Evolutionary conservation across 2,888 invertebrate genomes (phyloP).

Genomic region (Harmothoe impar): DNA sequence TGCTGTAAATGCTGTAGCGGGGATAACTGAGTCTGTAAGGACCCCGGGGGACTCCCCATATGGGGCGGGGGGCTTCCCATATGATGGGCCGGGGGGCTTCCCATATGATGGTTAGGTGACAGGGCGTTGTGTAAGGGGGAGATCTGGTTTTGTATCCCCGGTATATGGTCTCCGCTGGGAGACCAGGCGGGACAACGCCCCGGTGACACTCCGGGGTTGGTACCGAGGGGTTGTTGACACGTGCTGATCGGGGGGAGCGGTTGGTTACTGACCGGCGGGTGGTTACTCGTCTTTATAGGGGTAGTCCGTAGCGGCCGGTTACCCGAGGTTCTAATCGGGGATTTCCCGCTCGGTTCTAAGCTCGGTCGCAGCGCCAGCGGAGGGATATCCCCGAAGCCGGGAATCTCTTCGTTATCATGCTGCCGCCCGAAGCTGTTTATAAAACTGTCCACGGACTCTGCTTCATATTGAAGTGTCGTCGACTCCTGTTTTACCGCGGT

Average conservation of each 20-base stretch:
- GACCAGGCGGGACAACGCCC: background rate
- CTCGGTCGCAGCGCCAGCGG: background rate
- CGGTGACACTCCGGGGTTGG: background rate
- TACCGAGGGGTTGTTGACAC: background rate
- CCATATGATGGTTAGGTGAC: too few species aligned
- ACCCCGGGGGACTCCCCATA: background rate
- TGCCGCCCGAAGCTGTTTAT: background rate
- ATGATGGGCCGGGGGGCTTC: too few species aligned
- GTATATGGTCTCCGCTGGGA: background rate
- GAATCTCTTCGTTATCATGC: slow-evolving; percentile 33
- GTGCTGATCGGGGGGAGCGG: background rate
- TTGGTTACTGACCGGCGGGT: too few species aligned
- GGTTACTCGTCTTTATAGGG: too few species aligned
- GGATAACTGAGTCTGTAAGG: background rate
- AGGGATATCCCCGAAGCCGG: slow-evolving; percentile 45
- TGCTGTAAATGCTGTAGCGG: background rate
- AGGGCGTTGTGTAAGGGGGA: background rate
- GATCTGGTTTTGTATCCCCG: background rate
- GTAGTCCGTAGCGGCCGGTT: background rate
- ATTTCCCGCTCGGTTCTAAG: background rate
- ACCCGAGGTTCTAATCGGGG: background rate
- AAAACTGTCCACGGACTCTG: slow-evolving; percentile 7
- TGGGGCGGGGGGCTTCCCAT: too few species aligned
- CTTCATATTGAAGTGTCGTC: too few species aligned
- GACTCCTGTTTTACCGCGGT: too few species aligned